Evolutionary conservation across 2,113 vertebrate species (phyloP), one percentile per base, ranked within the genome.

Genomic region (Alethe castanea): DNA sequence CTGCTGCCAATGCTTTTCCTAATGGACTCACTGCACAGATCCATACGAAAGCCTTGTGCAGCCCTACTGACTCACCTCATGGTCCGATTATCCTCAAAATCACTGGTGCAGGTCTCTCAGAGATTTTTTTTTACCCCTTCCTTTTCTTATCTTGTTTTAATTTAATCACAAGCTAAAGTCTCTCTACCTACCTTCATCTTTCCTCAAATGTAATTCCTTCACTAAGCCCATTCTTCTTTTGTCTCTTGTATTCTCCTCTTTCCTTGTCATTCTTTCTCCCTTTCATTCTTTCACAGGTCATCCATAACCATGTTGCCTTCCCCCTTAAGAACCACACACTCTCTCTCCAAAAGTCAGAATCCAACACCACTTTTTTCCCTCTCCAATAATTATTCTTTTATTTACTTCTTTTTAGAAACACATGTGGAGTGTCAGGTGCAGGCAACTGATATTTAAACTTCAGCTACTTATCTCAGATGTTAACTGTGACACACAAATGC

Each of bases 91-190:
- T 11, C n/a, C 84, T 28, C 19, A 20, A 60, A 44, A 81, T 12
- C 72, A 81, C 5, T 2, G 0, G 15, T 3, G 6, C 45, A 29
- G 26, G 7, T 35, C 20, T 65, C 73, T 20, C 36, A 3, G 0
- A 2, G n/a, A 48, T 28, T 31, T 81, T 33, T 80, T 66, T 60
- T 71, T 23, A 81, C 7, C 8, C 14, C 18, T 57, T 80, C 40
- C 36, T 38, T 10, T 85, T 52, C 71, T 52, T 40, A 66, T 25
- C 38, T 59, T 82, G 52, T 56, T 82, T 65, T 57, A 6, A 54
- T n/a, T 64, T 48, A 35, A 81, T 35, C 29, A 50, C 35, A 87
- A 54, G 35, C 19, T 26, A 14, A 42, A 60, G 31, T 40, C 38
- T 59, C 22, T 66, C 54, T 33, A n/a, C n/a, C 25, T 57, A 38